phyloP scores from a whole-genome alignment of 2,113 vertebrate species.

The Nematolebias whitei region DNA sequence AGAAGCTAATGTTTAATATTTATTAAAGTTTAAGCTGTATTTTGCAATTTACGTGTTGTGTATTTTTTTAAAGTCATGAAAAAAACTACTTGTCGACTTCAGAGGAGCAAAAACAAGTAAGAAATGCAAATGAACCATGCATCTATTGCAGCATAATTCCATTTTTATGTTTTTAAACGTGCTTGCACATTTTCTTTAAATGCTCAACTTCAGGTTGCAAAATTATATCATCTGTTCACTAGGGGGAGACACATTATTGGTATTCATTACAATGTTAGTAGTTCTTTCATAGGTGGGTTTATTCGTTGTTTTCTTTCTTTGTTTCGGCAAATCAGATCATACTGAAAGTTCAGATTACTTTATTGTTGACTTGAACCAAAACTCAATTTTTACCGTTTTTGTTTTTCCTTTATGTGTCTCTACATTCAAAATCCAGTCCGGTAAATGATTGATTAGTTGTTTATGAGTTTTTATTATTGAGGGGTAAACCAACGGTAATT shows the following conservation, averaged over 20 bases:
- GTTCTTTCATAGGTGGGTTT: neutral
- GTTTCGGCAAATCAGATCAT: neutral
- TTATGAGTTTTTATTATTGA: too few species aligned
- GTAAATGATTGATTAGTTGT: too few species aligned
- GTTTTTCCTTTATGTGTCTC: too few species aligned
- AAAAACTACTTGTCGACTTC: too few species aligned
- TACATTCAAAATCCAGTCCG: too few species aligned
- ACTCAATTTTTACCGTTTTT: too few species aligned
- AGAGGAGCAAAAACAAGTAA: too few species aligned
- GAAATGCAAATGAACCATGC: too few species aligned
- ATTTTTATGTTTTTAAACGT: too few species aligned
- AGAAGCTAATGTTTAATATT: constrained; percentile 90
- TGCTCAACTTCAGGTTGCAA: neutral
- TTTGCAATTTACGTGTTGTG: constrained; percentile 83
- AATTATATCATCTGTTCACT: neutral
- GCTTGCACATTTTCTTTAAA: neutral
- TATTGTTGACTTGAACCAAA: neutral
- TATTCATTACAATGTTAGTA: neutral
- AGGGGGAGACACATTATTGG: neutral
- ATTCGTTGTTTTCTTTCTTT: neutral
- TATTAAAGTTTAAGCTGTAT: constrained; percentile 91
- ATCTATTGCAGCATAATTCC: too few species aligned
- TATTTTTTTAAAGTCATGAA: constrained; percentile 53
- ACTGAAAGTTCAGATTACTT: neutral
- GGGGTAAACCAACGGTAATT: too few species aligned